Base-by-base conservation (phyloP, 2,797 vertebrate species). In the Artibeus jamaicensis region DNA sequence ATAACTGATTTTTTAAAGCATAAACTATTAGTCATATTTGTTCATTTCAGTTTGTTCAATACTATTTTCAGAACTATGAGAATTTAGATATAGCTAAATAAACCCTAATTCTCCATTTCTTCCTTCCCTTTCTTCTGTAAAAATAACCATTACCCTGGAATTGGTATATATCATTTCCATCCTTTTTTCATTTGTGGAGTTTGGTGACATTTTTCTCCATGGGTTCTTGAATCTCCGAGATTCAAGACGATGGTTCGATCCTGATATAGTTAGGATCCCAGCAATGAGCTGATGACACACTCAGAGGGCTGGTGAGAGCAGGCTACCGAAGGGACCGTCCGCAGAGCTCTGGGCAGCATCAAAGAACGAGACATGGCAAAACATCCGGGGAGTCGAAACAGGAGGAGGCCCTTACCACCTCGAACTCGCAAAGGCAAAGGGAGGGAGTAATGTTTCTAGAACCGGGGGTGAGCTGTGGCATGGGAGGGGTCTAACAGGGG, bases 51-150 rank as follows among this genome's bases (percentile, higher is more conserved):
- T 83, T 82, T 62, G n/a, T 79, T 48, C 59, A 89, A 34, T 92
- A 42, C 29, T 92, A 94, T 46, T 79, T 85, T 87, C 65, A 95
- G 44, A 87, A 73, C 34, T 50, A 79, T 93, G 46, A 73, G 15
- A 81, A 9, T 85, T 82, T 42, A 83, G 34, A 62, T 76, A 65
- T 42, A 81, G 16, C 67, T 79, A 84, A 90, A 50, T 14, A 81
- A 44, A 9, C 26, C n/a, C 79, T 48, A 90, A 48, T 59, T 93
- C 22, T 9, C 42, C 44, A 22, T 71, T 84, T 67, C 37, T 44
- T 19, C 65, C 59, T 87, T 67, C 26, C 26, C 26, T 86, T 3
- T 76, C 37, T 77, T 85, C 9, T 62, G 67, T 42, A 93, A n/a
- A 78, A 91, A 85, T 21, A 88, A 19, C 22, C 67, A 65, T 19